Evolutionary conservation across 1,140 invertebrate species (phyloP).

Genomic region (Hirudo medicinalis): DNA sequence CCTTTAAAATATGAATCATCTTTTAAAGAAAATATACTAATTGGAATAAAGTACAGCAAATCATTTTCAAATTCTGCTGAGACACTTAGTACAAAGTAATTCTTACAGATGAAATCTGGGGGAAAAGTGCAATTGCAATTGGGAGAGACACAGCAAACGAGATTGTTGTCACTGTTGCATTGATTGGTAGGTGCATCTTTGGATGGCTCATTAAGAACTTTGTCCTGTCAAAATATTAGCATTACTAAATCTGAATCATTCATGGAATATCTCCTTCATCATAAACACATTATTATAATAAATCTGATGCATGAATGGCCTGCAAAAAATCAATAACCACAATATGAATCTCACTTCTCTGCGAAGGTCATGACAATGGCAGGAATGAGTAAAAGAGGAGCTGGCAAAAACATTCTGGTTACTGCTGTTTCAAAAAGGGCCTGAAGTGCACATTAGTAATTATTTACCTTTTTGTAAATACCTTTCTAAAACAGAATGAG

Average conservation of each 20-base stretch:
- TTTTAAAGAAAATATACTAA: background rate
- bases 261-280: background rate
- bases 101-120: conserved; percentile 38
- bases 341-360: conserved; percentile 34
- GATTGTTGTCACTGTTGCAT: conserved; percentile 36
- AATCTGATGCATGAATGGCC: conserved; percentile 7
- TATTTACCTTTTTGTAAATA: no score
- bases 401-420: conserved; percentile 39
- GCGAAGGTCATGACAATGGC: conserved; percentile 37
- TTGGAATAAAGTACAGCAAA: background rate
- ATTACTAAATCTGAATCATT: background rate
- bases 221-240: conserved; percentile 29
- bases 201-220: conserved; percentile 35
- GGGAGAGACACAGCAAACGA: conserved; percentile 41
- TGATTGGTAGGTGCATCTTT: conserved; percentile 35
- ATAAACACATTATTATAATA: background rate
- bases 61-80: background rate
- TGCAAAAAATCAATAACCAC: background rate
- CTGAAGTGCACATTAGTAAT: conserved; percentile 25
- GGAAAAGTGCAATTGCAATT: conserved; percentile 40
- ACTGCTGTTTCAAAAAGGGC: conserved; percentile 39
- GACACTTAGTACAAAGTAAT: background rate
- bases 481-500: no score
- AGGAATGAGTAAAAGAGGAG: conserved; percentile 40
- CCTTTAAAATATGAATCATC: no score